phyloP scores from a whole-genome alignment of 1,140 invertebrate genomes.

The Oppia nitens region DNA sequence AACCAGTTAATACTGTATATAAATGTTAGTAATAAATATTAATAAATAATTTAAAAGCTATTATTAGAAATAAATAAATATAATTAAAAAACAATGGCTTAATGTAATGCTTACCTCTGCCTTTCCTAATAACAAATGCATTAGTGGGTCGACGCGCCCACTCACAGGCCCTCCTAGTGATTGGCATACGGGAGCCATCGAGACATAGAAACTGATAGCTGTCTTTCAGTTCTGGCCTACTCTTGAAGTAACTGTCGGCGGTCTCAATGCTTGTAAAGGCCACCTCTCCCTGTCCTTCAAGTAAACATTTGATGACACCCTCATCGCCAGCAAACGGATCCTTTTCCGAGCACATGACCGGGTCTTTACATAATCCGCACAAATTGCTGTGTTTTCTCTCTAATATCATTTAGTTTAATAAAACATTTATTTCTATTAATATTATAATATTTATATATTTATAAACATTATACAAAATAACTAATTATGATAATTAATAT shows the following conservation, averaged over 20 bases:
- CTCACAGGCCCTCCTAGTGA: constrained; percentile 15
- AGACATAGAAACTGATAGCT: constrained; percentile 53
- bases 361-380: constrained; percentile 52
- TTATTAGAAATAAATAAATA: too few relatives aligned
- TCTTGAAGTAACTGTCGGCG: constrained; percentile 44
- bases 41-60: too few relatives aligned
- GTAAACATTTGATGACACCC: constrained; percentile 59
- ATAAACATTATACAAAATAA: not conserved
- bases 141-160: constrained; percentile 19
- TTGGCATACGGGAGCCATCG: constrained; percentile 44
- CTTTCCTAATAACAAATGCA: constrained; percentile 16
- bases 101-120: constrained; percentile 10
- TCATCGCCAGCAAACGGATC: constrained; percentile 65
- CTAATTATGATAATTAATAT: too few relatives aligned
- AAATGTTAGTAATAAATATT: too few relatives aligned
- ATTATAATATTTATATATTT: not conserved
- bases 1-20: too few relatives aligned
- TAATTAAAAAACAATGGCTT: too few relatives aligned
- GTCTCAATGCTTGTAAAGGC: constrained; percentile 67
- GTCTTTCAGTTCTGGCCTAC: constrained; percentile 25
- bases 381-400: constrained; percentile 51
- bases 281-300: constrained; percentile 55
- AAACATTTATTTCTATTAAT: not conserved
- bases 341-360: constrained; percentile 47
- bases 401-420: not conserved